phyloP scores from a whole-genome alignment of 2,888 invertebrate genomes.

The Petrolisthes cinctipes region DNA sequence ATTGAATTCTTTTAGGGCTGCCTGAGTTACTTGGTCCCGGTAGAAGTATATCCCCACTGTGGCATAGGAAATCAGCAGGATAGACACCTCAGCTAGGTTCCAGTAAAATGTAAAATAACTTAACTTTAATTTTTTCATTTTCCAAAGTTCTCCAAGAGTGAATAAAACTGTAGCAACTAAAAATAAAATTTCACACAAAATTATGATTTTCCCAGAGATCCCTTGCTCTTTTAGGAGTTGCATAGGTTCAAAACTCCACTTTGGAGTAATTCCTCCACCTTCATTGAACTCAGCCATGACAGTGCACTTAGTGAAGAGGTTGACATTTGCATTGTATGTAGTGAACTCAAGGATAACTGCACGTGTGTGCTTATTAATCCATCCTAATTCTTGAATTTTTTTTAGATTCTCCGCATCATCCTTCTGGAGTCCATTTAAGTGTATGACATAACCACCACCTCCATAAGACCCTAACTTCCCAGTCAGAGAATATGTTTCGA shows the following conservation, averaged over 20 bases:
- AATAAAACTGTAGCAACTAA: conserved; percentile 70
- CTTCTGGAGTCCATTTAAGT: conserved; percentile 66
- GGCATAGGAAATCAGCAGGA: conserved; percentile 50
- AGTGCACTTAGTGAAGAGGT: conserved; percentile 67
- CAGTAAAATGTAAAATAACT: conserved; percentile 57
- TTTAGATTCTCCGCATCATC: conserved; percentile 68
- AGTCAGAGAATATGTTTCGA: conserved; percentile 70
- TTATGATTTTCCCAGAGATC: conserved; percentile 69
- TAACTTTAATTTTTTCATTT: conserved; percentile 55
- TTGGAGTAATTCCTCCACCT: conserved; percentile 66
- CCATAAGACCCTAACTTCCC: conserved; percentile 70
- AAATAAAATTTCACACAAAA: conserved; percentile 70
- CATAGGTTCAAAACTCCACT: conserved; percentile 64
- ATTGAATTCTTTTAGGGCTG: conserved; percentile 42
- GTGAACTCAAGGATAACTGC: conserved; percentile 74
- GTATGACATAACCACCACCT: conserved; percentile 72
- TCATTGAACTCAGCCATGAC: conserved; percentile 65
- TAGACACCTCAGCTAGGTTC: conserved; percentile 58
- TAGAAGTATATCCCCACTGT: conserved; percentile 54
- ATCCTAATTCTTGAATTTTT: conserved; percentile 69
- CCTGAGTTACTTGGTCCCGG: conserved; percentile 36
- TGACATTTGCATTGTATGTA: conserved; percentile 71
- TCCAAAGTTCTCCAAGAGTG: conserved; percentile 66
- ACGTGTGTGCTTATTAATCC: conserved; percentile 72
- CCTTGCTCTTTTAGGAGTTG: conserved; percentile 33